Conservation (phyloP, 2,797 vertebrate genomes). For the Propithecus perrieri region DNA sequence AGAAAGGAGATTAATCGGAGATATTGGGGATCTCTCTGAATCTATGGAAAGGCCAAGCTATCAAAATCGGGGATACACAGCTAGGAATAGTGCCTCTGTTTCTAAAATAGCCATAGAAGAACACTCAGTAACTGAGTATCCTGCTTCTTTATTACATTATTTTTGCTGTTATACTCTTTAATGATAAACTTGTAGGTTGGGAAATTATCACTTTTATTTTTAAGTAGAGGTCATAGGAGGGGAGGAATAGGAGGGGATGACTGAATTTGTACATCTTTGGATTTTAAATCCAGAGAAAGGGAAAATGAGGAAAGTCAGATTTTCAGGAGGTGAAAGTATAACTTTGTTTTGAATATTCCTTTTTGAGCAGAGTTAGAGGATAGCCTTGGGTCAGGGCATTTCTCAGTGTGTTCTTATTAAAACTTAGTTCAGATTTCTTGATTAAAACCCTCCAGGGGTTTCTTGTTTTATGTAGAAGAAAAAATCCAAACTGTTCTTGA, state of each 20-base stretch:
- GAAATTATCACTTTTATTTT: background rate
- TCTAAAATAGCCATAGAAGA: background rate
- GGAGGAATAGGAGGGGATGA: background rate
- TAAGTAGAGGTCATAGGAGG: background rate
- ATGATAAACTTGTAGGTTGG: background rate
- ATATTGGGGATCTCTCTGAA: background rate
- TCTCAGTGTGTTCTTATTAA: background rate
- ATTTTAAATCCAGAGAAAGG: conserved; percentile 32
- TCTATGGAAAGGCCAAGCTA: background rate
- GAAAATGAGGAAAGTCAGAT: background rate
- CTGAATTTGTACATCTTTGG: background rate
- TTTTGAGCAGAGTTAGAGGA: background rate
- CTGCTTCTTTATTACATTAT: background rate
- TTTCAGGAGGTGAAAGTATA: background rate
- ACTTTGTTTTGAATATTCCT: background rate
- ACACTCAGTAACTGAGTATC: background rate
- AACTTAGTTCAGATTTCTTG: background rate
- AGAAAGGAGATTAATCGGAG: background rate
- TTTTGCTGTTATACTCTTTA: background rate
- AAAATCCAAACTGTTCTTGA: background rate
- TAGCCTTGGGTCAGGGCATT: background rate
- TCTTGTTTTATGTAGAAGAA: background rate
- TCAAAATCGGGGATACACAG: background rate
- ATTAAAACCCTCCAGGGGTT: background rate
- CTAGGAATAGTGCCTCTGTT: background rate